Base-by-base conservation (phyloP, 1,140 invertebrate species). In the Ostrea denselamellosa region DNA sequence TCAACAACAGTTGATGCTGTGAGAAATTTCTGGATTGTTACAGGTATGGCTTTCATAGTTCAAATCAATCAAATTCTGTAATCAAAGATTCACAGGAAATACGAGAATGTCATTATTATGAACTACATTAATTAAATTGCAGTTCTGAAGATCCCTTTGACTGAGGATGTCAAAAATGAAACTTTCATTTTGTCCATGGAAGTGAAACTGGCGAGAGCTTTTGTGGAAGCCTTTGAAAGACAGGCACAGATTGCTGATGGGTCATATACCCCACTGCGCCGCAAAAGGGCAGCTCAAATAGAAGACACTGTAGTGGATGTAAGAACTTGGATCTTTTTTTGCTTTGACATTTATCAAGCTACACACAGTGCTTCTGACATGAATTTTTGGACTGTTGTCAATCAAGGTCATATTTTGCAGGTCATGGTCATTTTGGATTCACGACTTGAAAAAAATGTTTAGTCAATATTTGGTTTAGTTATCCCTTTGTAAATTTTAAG, bases 241-340 rank as follows among this genome's bases (percentile, higher is more conserved):
- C 86, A 87, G 71, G 14, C 83, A 17, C 83, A 89, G n/a, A 88
- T 88, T n/a, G 87, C 83, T n/a, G 58, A 65, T 17, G 84, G 88
- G 1, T 77, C 44, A 8, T 88, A 56, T 71, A 22, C 52, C 17
- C 83, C 62, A 25, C 58, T 83, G 5, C 83, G 65, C n/a, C 62
- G 56, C 14, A 54, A 77, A 54, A 28, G 88, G 9, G 65, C 53
- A 25, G 58, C 71, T 28, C 68, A 85, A 4, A 34, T 68, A 0
- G 83, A 81, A 17, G 65, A 83, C 4, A 84, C 77, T 14, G 85
- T 58, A 4, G 65, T 87, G 1, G 62, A 87, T 52, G 88, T 89
- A 89, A 82, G 88, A 34, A 10, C 0, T n/a, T 17, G 5, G 34
- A 44, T 44, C 34, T 2, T 44, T 44, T n/a, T 5, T 44, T 44